These are phyloP conservation scores for Megastigmus dorsalis DNA, from an alignment of 2,888 invertebrate genomes.

Conservation along the genomic window DNA sequence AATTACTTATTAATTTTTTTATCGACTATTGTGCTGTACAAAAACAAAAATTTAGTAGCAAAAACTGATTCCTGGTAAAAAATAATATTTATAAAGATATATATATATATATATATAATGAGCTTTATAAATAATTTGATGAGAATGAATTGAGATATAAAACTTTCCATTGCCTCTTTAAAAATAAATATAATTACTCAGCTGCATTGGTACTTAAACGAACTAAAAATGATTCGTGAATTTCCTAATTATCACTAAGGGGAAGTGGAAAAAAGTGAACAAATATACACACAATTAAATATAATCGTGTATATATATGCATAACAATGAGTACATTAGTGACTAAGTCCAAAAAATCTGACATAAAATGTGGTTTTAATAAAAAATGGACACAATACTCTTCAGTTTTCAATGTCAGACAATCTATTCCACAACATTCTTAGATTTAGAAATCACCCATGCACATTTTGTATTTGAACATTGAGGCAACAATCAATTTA, in stretches of 20 bases:
- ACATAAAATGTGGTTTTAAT: not conserved
- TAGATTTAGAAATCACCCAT: too few relatives aligned
- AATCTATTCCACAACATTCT: too few relatives aligned
- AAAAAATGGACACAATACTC: too few relatives aligned
- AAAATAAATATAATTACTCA: not conserved
- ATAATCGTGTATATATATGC: not conserved
- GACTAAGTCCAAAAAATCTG: constrained; percentile 2
- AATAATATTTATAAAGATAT: too few relatives aligned
- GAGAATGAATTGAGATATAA: too few relatives aligned
- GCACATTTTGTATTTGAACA: too few relatives aligned
- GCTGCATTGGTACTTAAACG: not conserved
- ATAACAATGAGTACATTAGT: not conserved
- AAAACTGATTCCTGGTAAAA: not conserved
- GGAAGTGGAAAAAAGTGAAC: not conserved
- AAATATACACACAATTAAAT: not conserved
- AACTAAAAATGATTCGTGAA: constrained; percentile 44
- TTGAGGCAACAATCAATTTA: too few relatives aligned
- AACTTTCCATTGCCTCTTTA: not conserved
- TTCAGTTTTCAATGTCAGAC: too few relatives aligned
- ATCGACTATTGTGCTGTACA: too few relatives aligned
- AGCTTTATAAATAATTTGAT: not conserved
- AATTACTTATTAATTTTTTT: too few relatives aligned
- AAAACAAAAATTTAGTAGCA: not conserved
- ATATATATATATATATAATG: not conserved
- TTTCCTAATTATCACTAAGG: not conserved